A percentile compares a stretch with the other conserved stretches of the same genome.
These are phyloP conservation scores for Apostichopus japonicus DNA, from an alignment of 35 echinoderm and acorn worm genomes.

Conservation along the genomic window DNA sequence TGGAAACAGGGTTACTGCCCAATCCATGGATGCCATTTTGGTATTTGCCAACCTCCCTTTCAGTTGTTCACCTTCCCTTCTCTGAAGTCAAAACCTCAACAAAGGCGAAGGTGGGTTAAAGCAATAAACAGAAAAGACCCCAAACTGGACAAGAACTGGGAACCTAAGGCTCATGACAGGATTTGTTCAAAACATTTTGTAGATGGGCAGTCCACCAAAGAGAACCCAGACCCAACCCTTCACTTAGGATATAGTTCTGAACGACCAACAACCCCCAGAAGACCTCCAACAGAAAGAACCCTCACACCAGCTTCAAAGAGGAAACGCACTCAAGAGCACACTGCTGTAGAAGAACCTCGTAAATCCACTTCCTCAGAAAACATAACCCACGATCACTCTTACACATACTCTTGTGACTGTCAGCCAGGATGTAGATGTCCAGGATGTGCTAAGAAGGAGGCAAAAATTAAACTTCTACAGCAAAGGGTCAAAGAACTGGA, in stretches of 20 bases:
- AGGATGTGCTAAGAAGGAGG: background rate
- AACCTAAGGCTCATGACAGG: background rate
- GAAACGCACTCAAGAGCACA: background rate
- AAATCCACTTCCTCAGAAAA: background rate
- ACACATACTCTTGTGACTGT: constrained; percentile 12
- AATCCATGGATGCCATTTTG: constrained; percentile 11
- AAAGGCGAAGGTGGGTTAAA: constrained; percentile 6
- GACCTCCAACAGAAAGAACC: background rate
- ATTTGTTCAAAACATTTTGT: constrained; percentile 25
- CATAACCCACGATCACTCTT: background rate
- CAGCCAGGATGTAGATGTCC: background rate
- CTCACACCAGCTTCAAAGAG: background rate
- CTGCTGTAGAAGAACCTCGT: background rate
- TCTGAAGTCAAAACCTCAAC: background rate
- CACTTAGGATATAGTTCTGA: constrained; percentile 2
- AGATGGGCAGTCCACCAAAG: background rate
- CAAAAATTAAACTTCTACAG: background rate
- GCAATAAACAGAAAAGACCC: constrained; percentile 11
- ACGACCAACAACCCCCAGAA: constrained; percentile 15
- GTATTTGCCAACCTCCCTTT: background rate
- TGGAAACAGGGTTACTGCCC: background rate
- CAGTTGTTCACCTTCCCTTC: background rate
- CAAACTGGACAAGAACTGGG: background rate
- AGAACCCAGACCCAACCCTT: background rate
- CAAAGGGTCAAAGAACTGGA: background rate